Base-by-base conservation (phyloP, 2,888 invertebrate species). In the Flexamia atlantica region DNA sequence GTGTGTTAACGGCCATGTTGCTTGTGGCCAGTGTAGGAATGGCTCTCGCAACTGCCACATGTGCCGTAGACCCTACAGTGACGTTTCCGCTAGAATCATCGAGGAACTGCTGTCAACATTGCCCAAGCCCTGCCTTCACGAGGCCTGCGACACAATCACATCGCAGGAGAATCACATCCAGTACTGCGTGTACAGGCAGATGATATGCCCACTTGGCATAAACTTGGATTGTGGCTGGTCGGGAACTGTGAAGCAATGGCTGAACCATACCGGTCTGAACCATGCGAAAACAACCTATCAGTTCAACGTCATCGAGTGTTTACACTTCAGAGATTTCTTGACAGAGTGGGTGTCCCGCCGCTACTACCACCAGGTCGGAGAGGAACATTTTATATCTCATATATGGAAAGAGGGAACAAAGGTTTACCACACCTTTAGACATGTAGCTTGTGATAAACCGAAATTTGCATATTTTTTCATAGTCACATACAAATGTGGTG, bases 1-100 rank as follows among this genome's bases (percentile, higher is more conserved):
- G 23, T 76, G 76, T n/a, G 50, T 76, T 23, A 76, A 76, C 17
- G 76, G 76, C 0, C 76, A 76, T 14, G 28, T 76, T 1, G 25
- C 46, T 12, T 76, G 76, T 17, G 42, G 25, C 7, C 42, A 23
- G 17, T 76, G 76, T 46, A 30, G 46, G 23, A 76, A 46, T 28
- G 12, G 17, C 12, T 1, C 50, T 20, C 17, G 23, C 20, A 46
- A 76, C 46, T 76, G 76, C 30, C 46, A 25, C 42, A 30, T 25
- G 23, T 76, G 76, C 42, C 32, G 40, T 2, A 14, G 20, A 17
- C 76, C 76, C 1, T 76, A 42, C 25, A 50, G 14, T 14, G n/a
- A 23, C 0, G 1, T 10, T 4, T 28, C 50, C 12, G 28, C 42
- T 25, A 20, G 50, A 4, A 30, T 76, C 23, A 1, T 76, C 1